Percentiles rank a stretch among this genome's conserved stretches.
Evolutionary conservation across 2,113 vertebrate genomes (phyloP).

Genomic region (Carettochelys insculpta): DNA sequence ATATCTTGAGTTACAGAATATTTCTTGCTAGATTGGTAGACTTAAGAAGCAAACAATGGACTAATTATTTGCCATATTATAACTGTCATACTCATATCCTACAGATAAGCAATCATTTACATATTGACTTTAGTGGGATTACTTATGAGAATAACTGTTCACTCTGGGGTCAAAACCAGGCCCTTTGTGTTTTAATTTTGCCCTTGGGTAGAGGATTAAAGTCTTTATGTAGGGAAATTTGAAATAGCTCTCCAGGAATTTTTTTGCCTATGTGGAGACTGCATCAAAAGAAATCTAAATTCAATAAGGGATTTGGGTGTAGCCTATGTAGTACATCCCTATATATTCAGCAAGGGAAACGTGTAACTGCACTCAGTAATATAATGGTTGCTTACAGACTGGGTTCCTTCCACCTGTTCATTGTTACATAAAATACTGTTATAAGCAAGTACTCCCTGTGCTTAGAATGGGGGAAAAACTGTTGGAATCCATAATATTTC

Average conservation of each 20-base stretch:
- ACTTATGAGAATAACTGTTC: background rate
- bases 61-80: background rate
- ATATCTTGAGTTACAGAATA: background rate
- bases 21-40: background rate
- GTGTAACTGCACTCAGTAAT: background rate
- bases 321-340: background rate
- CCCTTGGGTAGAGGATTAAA: background rate
- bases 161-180: background rate
- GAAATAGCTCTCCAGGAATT: background rate
- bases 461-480: background rate
- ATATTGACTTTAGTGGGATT: background rate
- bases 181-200: background rate
- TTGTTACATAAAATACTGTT: background rate
- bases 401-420: background rate
- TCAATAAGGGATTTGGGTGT: background rate
- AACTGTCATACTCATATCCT: background rate
- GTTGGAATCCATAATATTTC: background rate
- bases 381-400: background rate
- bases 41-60: background rate
- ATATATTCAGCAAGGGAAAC: background rate
- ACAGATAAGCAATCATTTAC: background rate
- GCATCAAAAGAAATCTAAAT: background rate
- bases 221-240: background rate
- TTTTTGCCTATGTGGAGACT: background rate
- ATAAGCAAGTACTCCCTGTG: background rate